Evolutionary conservation across 2,888 invertebrate species (phyloP), one percentile per base, ranked within the genome.

Genomic region (Drosophila lutescens): DNA sequence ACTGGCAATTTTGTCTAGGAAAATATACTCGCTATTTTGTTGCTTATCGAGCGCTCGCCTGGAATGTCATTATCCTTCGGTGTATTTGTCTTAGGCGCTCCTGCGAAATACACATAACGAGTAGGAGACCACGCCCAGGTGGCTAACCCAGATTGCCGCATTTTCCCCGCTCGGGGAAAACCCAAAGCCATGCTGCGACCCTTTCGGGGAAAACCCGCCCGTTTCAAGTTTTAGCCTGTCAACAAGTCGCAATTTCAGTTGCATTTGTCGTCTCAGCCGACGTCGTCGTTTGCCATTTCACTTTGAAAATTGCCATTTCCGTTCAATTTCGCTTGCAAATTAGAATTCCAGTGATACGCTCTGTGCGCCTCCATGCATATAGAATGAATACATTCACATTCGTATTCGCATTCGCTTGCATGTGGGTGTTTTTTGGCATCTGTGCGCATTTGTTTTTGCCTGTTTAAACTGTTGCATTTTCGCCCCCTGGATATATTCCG

Each of bases 291-390:
- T 76, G 86, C 81, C 87, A 81, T 81, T 88, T 84, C 88, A 83
- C 86, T 89, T 88, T 88, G 89, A 89, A 89, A 88, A 86, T 89
- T 86, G 89, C 87, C 87, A 86, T 89, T 86, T 86, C 85, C 89
- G 89, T 86, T 86, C 88, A 86, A 86, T 86, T 86, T 88, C 89
- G 80, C 79, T 86, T 73, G 80, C 84, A 88, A 86, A 86, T 86
- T 88, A 84, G 87, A 83, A 89, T 83, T 83, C 82, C 89, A 83
- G 86, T 87, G 82, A 89, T 89, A 83, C 65, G 89, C 82, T 85
- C 79, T 57, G 61, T 73, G 66, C 76, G 76, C 66, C 77, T 70
- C 44, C 82, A 81, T 85, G 89, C 87, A 89, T 89, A 74, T 77
- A 54, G 68, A 81, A 87, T 81, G 77, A 80, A 73, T 59, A 51